A percentile compares a stretch with the other conserved stretches of the same genome.
phyloP scores from a whole-genome alignment of 2,797 vertebrate genomes.

The Pelochelys cantorii region DNA sequence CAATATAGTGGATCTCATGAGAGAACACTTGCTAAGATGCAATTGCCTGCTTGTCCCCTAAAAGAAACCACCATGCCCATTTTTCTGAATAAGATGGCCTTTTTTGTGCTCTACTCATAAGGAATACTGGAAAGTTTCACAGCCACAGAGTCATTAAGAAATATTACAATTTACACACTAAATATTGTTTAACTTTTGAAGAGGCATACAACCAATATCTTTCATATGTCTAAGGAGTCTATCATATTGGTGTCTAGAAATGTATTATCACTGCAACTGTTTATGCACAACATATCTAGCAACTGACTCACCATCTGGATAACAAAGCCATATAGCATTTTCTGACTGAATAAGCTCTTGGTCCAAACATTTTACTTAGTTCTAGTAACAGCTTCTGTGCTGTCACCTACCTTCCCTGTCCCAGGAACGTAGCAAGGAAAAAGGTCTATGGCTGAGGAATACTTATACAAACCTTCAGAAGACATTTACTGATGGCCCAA shows the following conservation, averaged over 20 bases:
- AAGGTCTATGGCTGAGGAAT: not conserved
- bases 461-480: not conserved
- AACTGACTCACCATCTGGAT: not conserved
- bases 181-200: not conserved
- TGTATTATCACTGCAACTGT: rapidly evolving
- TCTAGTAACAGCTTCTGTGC: not conserved
- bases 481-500: not conserved
- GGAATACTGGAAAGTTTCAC: not conserved
- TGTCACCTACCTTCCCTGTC: not conserved
- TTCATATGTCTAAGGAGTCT: not conserved
- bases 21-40: not conserved
- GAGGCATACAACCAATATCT: not conserved
- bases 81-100: not conserved
- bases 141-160: not conserved
- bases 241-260: rapidly evolving
- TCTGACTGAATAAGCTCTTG: not conserved
- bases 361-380: not conserved
- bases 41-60: not conserved
- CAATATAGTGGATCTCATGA: not conserved
- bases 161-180: not conserved
- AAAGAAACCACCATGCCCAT: rapidly evolving
- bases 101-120: not conserved
- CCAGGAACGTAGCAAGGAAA: not conserved
- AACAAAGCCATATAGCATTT: not conserved
- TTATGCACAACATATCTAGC: not conserved